Base-by-base conservation (phyloP, 2,888 invertebrate genomes). In the Polydrusus cervinus region DNA sequence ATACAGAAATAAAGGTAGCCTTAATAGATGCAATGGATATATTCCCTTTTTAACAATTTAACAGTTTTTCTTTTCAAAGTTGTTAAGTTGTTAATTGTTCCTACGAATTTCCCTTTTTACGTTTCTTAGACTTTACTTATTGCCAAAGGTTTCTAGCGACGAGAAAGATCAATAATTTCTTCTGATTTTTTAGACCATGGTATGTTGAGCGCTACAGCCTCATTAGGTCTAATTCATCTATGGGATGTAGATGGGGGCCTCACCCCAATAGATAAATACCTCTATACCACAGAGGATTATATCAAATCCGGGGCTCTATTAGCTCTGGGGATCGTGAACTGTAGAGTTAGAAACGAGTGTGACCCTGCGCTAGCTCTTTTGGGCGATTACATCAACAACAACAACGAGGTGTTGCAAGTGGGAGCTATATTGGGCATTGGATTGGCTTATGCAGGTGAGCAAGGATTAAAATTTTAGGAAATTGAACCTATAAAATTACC, bases 231-330 rank as follows among this genome's bases (percentile, higher is more conserved):
- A 82, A 94, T 99, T 73, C 92, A 98, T 79, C 88, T 99, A 47
- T 99, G 99, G 99, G 99, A 99, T 86, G 97, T 99, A 1, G 99
- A 99, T 86, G 97, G 98, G 43, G 99, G 99, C 55, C 89, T 99
- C 70, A 96, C 97, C 0, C 97, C 98, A 81, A 99, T 99, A 82
- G 99, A 99, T 89, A 98, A 98, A 87, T 99, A 98, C 87, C 75
- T 87, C 25, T 87, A 87, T 72, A 84, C 85, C 3, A 82, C 79
- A 20, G 86, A 87, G 57, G 85, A 86, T 61, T 82, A 97, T 86
- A 97, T 99, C 79, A 99, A 98, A 90, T 96, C 98, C 0, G 99
- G 99, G 1, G 98, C 99, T 0, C 87, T 99, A 47, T 88, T 99
- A 40, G 99, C 99, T 0, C 93, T 99, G 79, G 99, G 99, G 49